Evolutionary conservation across 35 echinoderm and acorn worm genomes (phyloP).

Genomic region (Apostichopus japonicus): DNA sequence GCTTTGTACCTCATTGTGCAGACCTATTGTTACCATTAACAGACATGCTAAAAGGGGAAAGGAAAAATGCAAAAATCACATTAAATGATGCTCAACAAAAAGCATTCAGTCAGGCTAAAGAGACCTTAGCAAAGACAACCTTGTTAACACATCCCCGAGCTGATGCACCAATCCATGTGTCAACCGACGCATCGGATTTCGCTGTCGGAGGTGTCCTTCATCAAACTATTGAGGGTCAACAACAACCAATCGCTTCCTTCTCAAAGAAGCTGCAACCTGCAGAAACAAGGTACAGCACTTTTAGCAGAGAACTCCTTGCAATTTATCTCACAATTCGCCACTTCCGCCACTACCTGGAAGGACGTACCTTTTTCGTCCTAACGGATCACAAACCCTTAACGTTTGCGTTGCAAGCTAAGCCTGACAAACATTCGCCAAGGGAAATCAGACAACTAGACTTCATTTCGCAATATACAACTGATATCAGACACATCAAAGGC

Average conservation of each 20-base stretch:
- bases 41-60: background rate
- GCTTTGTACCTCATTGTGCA: slow-evolving; percentile 54
- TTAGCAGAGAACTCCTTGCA: slow-evolving; percentile 46
- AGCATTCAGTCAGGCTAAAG: background rate
- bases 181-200: slow-evolving; percentile 47
- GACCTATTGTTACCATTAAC: slow-evolving; percentile 25
- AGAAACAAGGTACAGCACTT: no score
- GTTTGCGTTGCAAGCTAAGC: slow-evolving; percentile 20
- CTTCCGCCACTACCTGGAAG: slow-evolving; percentile 21
- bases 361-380: background rate
- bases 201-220: slow-evolving; percentile 54
- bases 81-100: background rate
- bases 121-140: background rate
- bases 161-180: no score
- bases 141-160: slow-evolving; percentile 29
- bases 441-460: slow-evolving; percentile 57
- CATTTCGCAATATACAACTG: slow-evolving; percentile 52
- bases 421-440: slow-evolving; percentile 44
- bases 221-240: background rate
- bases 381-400: slow-evolving; percentile 56
- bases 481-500: background rate
- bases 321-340: slow-evolving; percentile 37
- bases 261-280: slow-evolving; percentile 2
- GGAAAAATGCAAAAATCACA: background rate
- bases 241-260: slow-evolving; percentile 57